Base-by-base conservation (phyloP, 2,888 invertebrate species). In the Agrenia bidenticulata region DNA sequence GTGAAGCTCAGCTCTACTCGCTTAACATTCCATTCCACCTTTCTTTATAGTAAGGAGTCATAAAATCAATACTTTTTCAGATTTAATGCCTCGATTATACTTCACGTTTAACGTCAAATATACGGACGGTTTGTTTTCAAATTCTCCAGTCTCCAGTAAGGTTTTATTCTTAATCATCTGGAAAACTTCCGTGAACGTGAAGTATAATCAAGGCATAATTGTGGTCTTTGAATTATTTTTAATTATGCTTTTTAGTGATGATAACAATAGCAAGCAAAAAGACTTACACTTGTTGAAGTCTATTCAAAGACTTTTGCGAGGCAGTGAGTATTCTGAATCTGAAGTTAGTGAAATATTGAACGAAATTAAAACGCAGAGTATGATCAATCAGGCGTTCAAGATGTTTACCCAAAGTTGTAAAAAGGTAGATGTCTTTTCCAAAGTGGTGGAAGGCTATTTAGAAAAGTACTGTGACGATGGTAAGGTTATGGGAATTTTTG, bases 11-110 rank as follows among this genome's bases (percentile, higher is more conserved):
- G 77, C 80, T 96, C 0, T 92, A 90, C 79, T 89, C 89, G 78
- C 85, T 96, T 69, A 82, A 84, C 68, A 88, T 96, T 76, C 97
- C 97, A 24, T 97, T 95, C 80, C 94, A 94, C 80, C 90, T 89
- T 79, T 89, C 93, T 0, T 82, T 96, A 45, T 83, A 82, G 84
- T 84, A 77, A 75, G 76, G 69, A 23, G 57, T 63, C 56, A 9
- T 37, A n/a, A n/a, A n/a, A n/a, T n/a, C n/a, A n/a, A n/a, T n/a
- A n/a, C n/a, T n/a, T n/a, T n/a, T n/a, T n/a, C n/a, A n/a, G n/a
- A n/a, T n/a, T n/a, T n/a, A n/a, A n/a, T n/a, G n/a, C n/a, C n/a
- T n/a, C n/a, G n/a, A n/a, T n/a, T n/a, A n/a, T n/a, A n/a, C n/a
- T n/a, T n/a, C n/a, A n/a, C n/a, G n/a, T n/a, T n/a, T n/a, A n/a